Evolutionary conservation across 2,113 vertebrate genomes (phyloP).

Genomic region (Herpailurus yagouaroundi): DNA sequence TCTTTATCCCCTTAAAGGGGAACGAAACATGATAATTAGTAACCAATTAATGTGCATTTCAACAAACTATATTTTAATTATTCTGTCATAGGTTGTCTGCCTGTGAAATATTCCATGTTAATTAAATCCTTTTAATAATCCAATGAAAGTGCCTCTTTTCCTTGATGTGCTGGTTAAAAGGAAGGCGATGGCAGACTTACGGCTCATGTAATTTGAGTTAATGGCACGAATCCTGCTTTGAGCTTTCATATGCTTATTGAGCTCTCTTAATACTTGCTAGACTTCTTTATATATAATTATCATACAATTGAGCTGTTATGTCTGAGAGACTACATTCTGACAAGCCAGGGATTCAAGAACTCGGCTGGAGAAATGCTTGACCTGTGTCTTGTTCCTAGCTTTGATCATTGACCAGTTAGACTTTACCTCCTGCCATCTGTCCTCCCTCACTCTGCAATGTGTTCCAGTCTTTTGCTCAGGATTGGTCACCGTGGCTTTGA

Average conservation of each 20-base stretch:
- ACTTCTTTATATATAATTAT: slow-evolving; percentile 68
- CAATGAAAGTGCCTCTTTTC: slow-evolving; percentile 41
- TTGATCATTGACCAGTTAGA: neutral
- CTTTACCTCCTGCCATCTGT: neutral
- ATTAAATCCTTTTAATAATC: slow-evolving; percentile 78
- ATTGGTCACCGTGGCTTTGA: neutral
- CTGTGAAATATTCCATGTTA: slow-evolving; percentile 80
- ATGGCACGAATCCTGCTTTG: slow-evolving; percentile 74
- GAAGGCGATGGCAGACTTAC: slow-evolving; percentile 46
- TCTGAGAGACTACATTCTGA: slow-evolving; percentile 56
- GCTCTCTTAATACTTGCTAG: slow-evolving; percentile 72
- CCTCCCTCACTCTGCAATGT: neutral
- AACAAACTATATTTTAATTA: slow-evolving; percentile 85
- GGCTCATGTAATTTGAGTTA: slow-evolving; percentile 79
- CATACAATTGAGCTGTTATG: slow-evolving; percentile 65
- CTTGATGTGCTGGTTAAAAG: slow-evolving; percentile 64
- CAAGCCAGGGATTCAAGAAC: neutral
- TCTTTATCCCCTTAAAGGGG: slow-evolving; percentile 76
- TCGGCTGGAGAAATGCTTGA: neutral
- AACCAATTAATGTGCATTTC: slow-evolving; percentile 81
- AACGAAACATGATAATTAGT: slow-evolving; percentile 77
- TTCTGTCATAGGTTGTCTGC: slow-evolving; percentile 79
- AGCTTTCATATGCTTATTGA: slow-evolving; percentile 77
- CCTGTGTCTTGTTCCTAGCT: neutral
- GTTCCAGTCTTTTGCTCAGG: neutral